phyloP scores from a whole-genome alignment of 2,113 vertebrate species.

The Piaya cayana region DNA sequence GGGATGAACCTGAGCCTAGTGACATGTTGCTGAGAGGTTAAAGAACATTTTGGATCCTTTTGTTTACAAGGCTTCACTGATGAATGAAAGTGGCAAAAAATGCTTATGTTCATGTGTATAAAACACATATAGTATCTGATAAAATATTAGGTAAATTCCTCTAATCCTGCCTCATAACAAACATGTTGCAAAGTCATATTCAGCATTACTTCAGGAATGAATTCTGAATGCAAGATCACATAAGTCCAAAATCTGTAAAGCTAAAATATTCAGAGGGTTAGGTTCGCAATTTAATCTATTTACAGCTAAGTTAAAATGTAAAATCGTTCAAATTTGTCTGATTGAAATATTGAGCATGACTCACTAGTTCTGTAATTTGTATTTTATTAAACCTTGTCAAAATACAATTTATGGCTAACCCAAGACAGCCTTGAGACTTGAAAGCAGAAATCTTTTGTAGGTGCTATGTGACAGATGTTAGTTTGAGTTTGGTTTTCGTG shows the following conservation, averaged over 20 bases:
- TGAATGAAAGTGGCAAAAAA: neutral
- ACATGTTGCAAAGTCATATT: neutral
- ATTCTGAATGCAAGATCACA: neutral
- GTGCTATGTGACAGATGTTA: slow-evolving; percentile 58
- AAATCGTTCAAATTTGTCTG: slow-evolving; percentile 3
- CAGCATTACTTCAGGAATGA: slow-evolving; percentile 1
- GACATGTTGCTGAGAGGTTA: neutral
- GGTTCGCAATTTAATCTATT: slow-evolving; percentile 33
- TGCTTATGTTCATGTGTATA: neutral
- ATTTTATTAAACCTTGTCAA: slow-evolving; percentile 70
- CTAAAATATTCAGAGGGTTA: slow-evolving; percentile 12
- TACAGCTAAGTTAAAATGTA: slow-evolving; percentile 20
- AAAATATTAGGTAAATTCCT: neutral
- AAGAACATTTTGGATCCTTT: neutral
- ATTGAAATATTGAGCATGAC: slow-evolving; percentile 38
- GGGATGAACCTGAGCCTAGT: neutral
- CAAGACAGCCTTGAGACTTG: slow-evolving; percentile 17
- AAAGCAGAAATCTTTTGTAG: slow-evolving; percentile 59
- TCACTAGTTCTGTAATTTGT: slow-evolving; percentile 58
- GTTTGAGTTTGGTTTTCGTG: slow-evolving; percentile 12
- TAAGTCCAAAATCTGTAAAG: slow-evolving; percentile 8
- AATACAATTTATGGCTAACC: slow-evolving; percentile 59
- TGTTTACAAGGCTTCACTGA: neutral
- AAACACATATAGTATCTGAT: neutral
- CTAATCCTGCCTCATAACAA: neutral